phyloP scores from a whole-genome alignment of 2,113 vertebrate genomes.

The Platanista minor region DNA sequence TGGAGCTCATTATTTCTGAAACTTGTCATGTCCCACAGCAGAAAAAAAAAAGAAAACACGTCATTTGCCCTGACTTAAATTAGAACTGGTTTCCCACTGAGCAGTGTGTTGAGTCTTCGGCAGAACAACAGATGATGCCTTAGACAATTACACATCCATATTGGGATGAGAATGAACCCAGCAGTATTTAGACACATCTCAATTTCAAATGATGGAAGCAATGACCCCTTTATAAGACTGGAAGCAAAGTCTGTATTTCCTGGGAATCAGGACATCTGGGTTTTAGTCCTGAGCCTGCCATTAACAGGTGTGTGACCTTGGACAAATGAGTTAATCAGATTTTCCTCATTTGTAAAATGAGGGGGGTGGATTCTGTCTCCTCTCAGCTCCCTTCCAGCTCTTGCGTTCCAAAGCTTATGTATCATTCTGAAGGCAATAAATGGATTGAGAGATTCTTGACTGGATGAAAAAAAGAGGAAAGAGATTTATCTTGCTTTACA shows the following conservation, averaged over 20 bases:
- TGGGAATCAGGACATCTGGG: not conserved
- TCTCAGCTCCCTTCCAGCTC: not conserved
- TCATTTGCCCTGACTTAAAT: constrained; percentile 57
- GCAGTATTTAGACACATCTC: constrained; percentile 17
- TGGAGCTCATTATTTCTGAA: constrained; percentile 74
- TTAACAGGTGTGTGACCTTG: not conserved
- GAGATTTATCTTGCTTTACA: not conserved
- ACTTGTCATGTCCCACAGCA: constrained; percentile 15
- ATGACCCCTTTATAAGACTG: not conserved
- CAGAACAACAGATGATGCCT: constrained; percentile 50
- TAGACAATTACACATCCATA: constrained; percentile 32
- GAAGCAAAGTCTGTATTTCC: not conserved
- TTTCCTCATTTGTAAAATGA: not conserved
- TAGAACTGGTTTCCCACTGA: constrained; percentile 50
- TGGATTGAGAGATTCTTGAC: not conserved
- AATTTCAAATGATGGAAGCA: constrained; percentile 41
- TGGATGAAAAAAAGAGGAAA: not conserved
- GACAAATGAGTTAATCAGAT: constrained; percentile 3
- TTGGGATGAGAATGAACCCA: constrained; percentile 5
- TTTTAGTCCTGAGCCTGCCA: not conserved
- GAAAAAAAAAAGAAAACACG: not conserved
- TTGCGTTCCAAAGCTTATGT: not conserved
- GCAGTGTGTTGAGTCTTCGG: constrained; percentile 23
- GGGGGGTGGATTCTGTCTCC: not conserved
- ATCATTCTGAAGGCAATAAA: not conserved